Evolutionary conservation across 2,797 vertebrate species (phyloP), one percentile per base, ranked within the genome.

Genomic region (Loris lydekkerianus): DNA sequence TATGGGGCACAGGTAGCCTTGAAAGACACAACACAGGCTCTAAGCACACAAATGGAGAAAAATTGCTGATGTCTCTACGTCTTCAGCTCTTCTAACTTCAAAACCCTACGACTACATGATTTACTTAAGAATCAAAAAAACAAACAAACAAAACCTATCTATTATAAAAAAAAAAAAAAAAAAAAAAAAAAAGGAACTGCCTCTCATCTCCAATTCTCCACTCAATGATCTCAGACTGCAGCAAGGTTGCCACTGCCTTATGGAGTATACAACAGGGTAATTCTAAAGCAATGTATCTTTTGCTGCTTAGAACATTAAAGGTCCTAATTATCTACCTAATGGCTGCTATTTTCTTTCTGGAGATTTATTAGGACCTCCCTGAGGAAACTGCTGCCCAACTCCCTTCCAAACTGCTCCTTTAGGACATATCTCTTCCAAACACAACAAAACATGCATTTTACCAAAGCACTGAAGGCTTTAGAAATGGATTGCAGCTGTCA

Each of bases 401-500:
- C 40, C 15, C 29, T 93, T 95, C 46, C 76, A 96, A 83, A 89
- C 3, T 77, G 21, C 11, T 94, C 31, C n/a, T 93, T 84, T 58
- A 91, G 76, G 49, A 82, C 17, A 43, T 78, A 21, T 46, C 70
- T 75, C 83, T 94, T 84, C 37, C 60, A 96, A 97, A 84, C 7
- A 56, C 72, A 94, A 82, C 29, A 89, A 86, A 96, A 53, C 43
- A 58, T 93, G 49, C n/a, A 65, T 60, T 94, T 91, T 83, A 86
- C 29, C 29, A 70, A 91, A 82, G 37, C 15, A 27, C 6, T 72
- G 15, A 95, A 83, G 18, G 5, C 27, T 60, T 92, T 65, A 86
- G 43, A 95, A 96, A 95, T 91, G 70, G 43, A 86, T 53, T 89
- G 23, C 56, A 86, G 65, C 65, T 97, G 80, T 87, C 92, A 70